These are phyloP conservation scores for Macrocentrus cingulum DNA, from an alignment of 1,140 invertebrate species.

Conservation along the genomic window DNA sequence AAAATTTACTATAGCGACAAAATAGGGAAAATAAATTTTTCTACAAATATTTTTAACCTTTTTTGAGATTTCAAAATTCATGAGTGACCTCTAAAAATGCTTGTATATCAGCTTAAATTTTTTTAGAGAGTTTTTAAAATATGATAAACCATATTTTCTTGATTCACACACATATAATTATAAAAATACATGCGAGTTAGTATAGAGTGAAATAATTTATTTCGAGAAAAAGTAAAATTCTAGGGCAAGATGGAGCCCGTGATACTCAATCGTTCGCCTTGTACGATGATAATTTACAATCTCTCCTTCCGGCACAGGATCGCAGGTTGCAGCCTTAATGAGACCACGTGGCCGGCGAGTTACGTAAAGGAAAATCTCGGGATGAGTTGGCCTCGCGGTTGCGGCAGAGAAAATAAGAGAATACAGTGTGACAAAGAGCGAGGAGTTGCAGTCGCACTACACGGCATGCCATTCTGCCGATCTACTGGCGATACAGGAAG, in stretches of 20 bases:
- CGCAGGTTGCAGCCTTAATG: constrained; percentile 17
- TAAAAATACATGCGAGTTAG: background rate
- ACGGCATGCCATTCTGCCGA: background rate
- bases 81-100: no score
- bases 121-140: no score
- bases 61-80: no score
- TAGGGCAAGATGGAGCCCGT: background rate
- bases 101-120: no score
- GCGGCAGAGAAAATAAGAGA: background rate
- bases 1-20: no score
- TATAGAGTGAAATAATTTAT: background rate
- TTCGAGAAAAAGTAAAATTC: background rate
- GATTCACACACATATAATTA: no score
- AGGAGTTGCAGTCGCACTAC: background rate
- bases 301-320: constrained; percentile 15
- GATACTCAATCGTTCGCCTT: background rate
- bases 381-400: background rate
- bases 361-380: constrained; percentile 8
- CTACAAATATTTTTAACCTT: no score
- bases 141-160: no score
- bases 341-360: constrained; percentile 17
- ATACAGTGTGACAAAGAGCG: background rate
- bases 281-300: constrained; percentile 19
- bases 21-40: no score
- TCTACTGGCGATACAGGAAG: constrained; percentile 15